A percentile compares a stretch with the other conserved stretches of the same genome.
These are phyloP conservation scores for Xestia rhomboidea DNA, from an alignment of 2,888 invertebrate genomes.

Conservation along the genomic window DNA sequence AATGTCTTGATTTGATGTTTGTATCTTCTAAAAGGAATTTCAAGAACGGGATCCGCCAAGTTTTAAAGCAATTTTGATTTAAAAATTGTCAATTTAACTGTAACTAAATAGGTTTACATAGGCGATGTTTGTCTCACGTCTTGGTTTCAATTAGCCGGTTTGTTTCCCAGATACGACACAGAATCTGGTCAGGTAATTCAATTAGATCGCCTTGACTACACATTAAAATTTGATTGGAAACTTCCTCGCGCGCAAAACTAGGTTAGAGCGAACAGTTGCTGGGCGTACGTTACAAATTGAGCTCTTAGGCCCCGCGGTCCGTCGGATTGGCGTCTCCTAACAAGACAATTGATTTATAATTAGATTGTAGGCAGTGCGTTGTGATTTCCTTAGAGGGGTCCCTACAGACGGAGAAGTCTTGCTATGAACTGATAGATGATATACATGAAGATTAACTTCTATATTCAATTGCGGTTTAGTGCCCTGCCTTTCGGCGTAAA, in stretches of 20 bases:
- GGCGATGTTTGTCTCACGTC: conserved; percentile 27
- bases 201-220: conserved; percentile 77
- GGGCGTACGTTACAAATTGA: conserved; percentile 68
- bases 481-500: neutral
- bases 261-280: conserved; percentile 69
- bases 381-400: conserved; percentile 58
- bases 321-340: conserved; percentile 66
- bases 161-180: conserved; percentile 69
- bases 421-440: neutral
- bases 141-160: conserved; percentile 56
- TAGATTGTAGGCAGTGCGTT: conserved; percentile 64
- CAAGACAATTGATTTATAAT: conserved; percentile 78
- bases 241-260: conserved; percentile 78
- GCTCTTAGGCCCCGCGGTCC: conserved; percentile 63
- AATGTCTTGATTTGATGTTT: neutral
- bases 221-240: conserved; percentile 80
- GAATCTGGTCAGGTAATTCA: conserved; percentile 82
- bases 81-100: neutral
- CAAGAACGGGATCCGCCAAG: neutral
- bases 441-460: neutral
- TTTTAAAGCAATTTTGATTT: neutral
- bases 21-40: neutral
- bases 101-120: neutral
- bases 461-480: neutral
- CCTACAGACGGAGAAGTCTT: conserved; percentile 4